phyloP scores from a whole-genome alignment of 2,113 vertebrate genomes.

The Seriola rivoliana region DNA sequence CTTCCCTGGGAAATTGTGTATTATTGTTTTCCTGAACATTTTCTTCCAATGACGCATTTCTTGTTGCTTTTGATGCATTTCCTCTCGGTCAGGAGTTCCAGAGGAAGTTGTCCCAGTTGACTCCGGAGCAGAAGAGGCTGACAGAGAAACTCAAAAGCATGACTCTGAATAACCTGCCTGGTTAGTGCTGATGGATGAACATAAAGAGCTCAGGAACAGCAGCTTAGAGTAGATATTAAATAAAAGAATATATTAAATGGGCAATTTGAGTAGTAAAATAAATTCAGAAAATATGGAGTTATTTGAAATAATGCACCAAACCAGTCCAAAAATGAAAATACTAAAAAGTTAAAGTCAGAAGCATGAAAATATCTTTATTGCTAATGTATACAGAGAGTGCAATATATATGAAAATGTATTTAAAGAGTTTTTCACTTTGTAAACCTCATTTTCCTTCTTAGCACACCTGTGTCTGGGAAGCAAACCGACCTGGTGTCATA shows the following conservation, averaged over 20 bases:
- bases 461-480: background rate
- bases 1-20: background rate
- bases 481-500: background rate
- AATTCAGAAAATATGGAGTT: background rate
- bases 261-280: background rate
- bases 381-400: background rate
- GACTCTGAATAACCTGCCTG: conserved; percentile 83
- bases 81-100: conserved; percentile 89
- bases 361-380: background rate
- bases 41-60: conserved; percentile 2
- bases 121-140: conserved; percentile 92
- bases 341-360: background rate
- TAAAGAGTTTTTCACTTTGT: no score
- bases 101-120: conserved; percentile 89
- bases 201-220: background rate
- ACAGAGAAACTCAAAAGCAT: conserved; percentile 90
- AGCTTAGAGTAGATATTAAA: background rate
- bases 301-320: background rate
- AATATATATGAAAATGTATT: no score
- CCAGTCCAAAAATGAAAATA: background rate
- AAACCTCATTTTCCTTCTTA: no score
- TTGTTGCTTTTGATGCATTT: conserved; percentile 35
- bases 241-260: background rate
- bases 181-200: conserved; percentile 82
- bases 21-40: background rate